Evolutionary conservation across 2,797 vertebrate species (phyloP).

Genomic region (Harpagifer antarcticus): DNA sequence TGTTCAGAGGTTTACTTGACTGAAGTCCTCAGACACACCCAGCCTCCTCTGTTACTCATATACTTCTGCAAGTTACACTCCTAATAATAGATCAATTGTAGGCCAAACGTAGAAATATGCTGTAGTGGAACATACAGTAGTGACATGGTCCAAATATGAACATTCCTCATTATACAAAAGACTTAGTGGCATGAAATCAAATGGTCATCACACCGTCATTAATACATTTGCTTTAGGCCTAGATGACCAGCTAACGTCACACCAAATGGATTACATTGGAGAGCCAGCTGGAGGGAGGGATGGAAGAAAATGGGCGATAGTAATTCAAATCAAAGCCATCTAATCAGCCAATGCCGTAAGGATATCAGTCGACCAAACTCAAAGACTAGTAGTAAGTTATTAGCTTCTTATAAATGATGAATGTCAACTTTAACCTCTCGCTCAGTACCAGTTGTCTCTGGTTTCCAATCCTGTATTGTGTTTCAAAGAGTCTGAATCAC

Average conservation of each 20-base stretch:
- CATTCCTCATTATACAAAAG: conserved; percentile 54
- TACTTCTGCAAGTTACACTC: conserved; percentile 47
- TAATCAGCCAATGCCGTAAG: conserved; percentile 46
- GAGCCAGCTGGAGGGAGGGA: conserved; percentile 16
- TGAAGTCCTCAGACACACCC: conserved; percentile 47
- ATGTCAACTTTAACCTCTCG: conserved; percentile 46
- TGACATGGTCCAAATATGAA: conserved; percentile 42
- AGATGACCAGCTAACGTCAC: background rate
- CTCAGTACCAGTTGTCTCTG: conserved; percentile 36
- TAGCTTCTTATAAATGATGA: conserved; percentile 57
- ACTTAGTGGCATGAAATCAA: conserved; percentile 20
- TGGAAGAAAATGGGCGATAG: conserved; percentile 32
- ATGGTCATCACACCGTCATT: conserved; percentile 14
- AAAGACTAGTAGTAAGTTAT: conserved; percentile 34
- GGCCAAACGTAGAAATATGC: conserved; percentile 16
- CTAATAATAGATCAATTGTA: conserved; percentile 33
- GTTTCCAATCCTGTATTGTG: conserved; percentile 51
- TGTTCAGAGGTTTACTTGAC: conserved; percentile 64
- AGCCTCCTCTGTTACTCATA: conserved; percentile 27
- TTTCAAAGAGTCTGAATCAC: conserved; percentile 54
- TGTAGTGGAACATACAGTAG: conserved; percentile 35
- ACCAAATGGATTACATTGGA: conserved; percentile 27
- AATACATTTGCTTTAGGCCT: conserved; percentile 24
- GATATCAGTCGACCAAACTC: conserved; percentile 26
- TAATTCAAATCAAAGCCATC: conserved; percentile 60